Base-by-base conservation (phyloP, 1,140 invertebrate genomes). In the Orchesella cincta region DNA sequence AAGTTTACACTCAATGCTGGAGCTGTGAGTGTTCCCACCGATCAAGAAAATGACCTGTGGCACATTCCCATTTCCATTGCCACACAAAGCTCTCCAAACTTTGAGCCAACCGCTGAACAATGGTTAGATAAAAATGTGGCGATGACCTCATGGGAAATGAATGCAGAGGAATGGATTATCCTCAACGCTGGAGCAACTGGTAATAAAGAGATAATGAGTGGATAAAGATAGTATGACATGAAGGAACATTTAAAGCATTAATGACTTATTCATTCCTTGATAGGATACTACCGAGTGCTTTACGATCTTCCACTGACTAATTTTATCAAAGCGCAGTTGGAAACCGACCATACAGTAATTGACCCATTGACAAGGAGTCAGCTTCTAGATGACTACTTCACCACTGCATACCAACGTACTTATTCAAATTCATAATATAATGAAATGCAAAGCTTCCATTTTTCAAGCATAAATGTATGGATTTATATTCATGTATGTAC, bases 231-330 rank as follows among this genome's bases (percentile, higher is more conserved):
- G 39, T 18, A 5, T 46, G 5, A 8, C 39, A 46, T 5, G 18
- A 46, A 46, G 5, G 39, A 46, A 46, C 39, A 46, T 46, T 23
- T 64, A 23, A 23, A 64, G 57, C n/a, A 5, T 8, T 36, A 71
- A 71, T 71, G 18, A 71, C 14, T 12, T 71, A 71, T 34, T 71
- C 23, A 75, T 39, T 71, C 67, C 67, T 52, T 83, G 81, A 52
- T 84, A 89, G 93, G 93, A 28, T 94, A 93, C 80, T 95, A 94
- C 83, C 88, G 92, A 51, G 90, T 94, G 0, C 93, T 94, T 83
- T 95, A 95, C 82, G 93, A 95, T 78, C 82, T 86, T 3, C 71
- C 18, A 0, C n/a, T 81, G 35, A 64, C 70, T 14, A 54, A 52
- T n/a, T 36, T 76, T 1, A 74, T 81, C 18, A 34, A 73, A 14